Evolutionary conservation across 2,888 invertebrate genomes (phyloP), one percentile per base, ranked within the genome.

Genomic region (Petrolisthes cinctipes): DNA sequence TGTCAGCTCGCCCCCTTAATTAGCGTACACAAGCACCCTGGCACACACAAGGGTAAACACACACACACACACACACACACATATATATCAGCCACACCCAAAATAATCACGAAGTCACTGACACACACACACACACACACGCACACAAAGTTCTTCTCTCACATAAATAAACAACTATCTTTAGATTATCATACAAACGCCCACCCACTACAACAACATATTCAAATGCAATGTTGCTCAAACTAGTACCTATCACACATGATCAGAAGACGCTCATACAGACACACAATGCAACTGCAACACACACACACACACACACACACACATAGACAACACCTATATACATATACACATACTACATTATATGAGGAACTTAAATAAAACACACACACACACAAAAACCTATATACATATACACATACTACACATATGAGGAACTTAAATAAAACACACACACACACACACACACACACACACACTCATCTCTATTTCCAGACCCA

Each of bases 391-490:
- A 80, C 4, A 78, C 78, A 51, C 78, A 23, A 9, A 23, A 1
- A 78, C 78, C 20, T 11, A 51, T 5, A 53, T 7, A 78, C 11
- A 78, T 51, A 78, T 7, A 23, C 53, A 78, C 78, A 78, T 14
- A 23, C 53, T 37, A 37, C 3, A n/a, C 2, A 78, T 54, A 6
- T 23, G n/a, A 23, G 7, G n/a, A 73, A 73, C 20, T 73, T 11
- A 7, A 73, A 66, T n/a, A n/a, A 66, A 11, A 66, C 9, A 23
- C 53, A 37, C 75, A 83, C 75, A 56, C 56, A 56, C 56, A 56
- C 56, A 75, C 68, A 82, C 82, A 82, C 82, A 82, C 68, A 68
- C 82, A 82, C 71, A 71, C 73, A 71, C 73, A 71, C 71, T n/a
- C 57, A 51, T 51, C 57, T 61, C 61, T 57, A 57, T 57, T 80